Evolutionary conservation across 1,140 invertebrate species (phyloP).

Genomic region (Leptinotarsa lineolata): DNA sequence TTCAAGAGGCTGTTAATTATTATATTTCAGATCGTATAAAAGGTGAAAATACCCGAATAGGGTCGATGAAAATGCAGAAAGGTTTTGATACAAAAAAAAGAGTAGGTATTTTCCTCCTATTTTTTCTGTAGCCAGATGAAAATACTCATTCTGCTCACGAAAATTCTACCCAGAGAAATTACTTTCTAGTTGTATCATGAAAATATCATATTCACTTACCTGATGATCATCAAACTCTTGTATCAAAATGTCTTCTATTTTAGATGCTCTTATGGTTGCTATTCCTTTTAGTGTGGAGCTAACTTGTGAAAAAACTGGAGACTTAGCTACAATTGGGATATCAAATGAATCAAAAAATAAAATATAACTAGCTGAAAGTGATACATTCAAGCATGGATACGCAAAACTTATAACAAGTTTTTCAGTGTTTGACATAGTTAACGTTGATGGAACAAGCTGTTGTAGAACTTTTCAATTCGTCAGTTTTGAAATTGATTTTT

Average conservation of each 20-base stretch:
- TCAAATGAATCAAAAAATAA: neutral
- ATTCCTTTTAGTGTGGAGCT: constrained; percentile 49
- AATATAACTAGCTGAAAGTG: neutral
- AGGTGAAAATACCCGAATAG: no score
- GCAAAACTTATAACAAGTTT: neutral
- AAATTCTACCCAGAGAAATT: neutral
- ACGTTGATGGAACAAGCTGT: no score
- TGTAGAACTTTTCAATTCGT: neutral
- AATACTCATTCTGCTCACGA: neutral
- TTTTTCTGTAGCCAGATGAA: no score
- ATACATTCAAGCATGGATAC: neutral
- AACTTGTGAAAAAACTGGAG: constrained; percentile 79
- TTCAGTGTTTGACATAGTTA: no score
- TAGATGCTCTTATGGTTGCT: constrained; percentile 47
- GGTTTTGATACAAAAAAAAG: neutral
- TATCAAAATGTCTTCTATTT: constrained; percentile 52
- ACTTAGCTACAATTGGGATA: constrained; percentile 58
- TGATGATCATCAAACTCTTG: constrained; percentile 54
- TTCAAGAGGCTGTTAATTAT: no score
- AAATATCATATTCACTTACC: neutral
- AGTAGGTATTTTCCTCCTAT: neutral
- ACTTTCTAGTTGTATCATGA: neutral
- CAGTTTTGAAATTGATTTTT: neutral
- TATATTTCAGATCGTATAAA: no score
- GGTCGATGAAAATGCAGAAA: no score